These are phyloP conservation scores for Oreotragus oreotragus DNA, from an alignment of 2,113 vertebrate species.

Conservation along the genomic window DNA sequence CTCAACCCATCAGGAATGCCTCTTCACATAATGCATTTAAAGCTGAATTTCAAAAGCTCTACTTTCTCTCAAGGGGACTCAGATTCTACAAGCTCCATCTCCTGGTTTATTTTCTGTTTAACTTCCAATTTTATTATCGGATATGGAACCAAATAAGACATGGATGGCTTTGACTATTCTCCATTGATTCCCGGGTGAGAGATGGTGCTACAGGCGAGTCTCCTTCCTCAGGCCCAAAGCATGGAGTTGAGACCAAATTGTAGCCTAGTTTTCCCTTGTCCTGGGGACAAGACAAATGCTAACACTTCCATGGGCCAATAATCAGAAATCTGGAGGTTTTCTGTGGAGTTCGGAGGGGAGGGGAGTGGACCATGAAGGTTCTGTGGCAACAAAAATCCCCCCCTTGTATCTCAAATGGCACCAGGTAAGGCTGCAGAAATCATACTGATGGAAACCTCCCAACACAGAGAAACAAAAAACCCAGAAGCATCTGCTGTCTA, in stretches of 20 bases:
- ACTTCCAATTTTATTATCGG: not conserved
- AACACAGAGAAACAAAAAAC: not conserved
- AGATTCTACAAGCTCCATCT: not conserved
- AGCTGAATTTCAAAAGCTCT: not conserved
- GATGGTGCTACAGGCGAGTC: not conserved
- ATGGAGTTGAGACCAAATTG: not conserved
- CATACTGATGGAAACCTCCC: not conserved
- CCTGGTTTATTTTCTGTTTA: not conserved
- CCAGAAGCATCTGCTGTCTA: not conserved
- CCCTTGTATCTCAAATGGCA: not conserved
- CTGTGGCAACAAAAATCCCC: not conserved
- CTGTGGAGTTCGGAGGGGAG: not conserved
- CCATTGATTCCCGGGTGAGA: not conserved
- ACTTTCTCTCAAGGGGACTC: not conserved
- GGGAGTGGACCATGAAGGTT: not conserved
- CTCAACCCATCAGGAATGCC: not conserved
- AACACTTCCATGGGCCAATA: not conserved
- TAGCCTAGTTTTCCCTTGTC: not conserved
- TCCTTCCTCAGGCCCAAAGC: not conserved
- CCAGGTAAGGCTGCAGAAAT: not conserved
- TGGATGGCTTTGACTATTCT: not conserved
- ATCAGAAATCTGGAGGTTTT: not conserved
- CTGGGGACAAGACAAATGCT: not conserved
- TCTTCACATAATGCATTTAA: not conserved
- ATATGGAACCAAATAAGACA: not conserved